Evolutionary conservation across 2,888 invertebrate species (phyloP).

Genomic region (Limnephilus rhombicus): DNA sequence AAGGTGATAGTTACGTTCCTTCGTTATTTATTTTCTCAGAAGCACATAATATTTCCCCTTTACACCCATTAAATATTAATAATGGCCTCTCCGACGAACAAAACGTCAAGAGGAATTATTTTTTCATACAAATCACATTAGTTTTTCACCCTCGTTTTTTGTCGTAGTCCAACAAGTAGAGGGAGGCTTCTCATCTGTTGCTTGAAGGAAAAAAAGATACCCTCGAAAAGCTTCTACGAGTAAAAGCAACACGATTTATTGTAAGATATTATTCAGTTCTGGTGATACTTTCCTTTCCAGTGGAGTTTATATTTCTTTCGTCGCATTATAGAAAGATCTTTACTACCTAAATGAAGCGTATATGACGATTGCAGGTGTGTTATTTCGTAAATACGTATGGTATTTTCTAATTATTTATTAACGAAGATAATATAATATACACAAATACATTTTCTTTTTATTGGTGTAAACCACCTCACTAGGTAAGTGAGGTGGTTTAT

Average conservation of each 20-base stretch:
- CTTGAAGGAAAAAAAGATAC: neutral
- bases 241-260: neutral
- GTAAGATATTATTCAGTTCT: conserved; percentile 1
- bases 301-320: neutral
- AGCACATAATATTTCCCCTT: neutral
- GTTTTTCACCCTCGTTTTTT: neutral
- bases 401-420: too few relatives aligned
- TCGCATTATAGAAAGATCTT: neutral
- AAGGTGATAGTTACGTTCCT: neutral
- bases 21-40: neutral
- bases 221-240: neutral
- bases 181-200: neutral
- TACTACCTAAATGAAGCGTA: neutral
- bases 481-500: too few relatives aligned
- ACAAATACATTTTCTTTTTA: too few relatives aligned
- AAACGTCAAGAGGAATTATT: neutral
- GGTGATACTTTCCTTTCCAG: neutral
- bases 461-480: too few relatives aligned
- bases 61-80: neutral
- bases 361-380: neutral
- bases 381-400: too few relatives aligned
- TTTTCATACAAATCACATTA: conserved; percentile 1
- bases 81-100: neutral
- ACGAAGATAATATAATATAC: too few relatives aligned
- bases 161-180: neutral